Conservation (phyloP, 2,113 vertebrate species). For the Epinephelus lanceolatus region DNA sequence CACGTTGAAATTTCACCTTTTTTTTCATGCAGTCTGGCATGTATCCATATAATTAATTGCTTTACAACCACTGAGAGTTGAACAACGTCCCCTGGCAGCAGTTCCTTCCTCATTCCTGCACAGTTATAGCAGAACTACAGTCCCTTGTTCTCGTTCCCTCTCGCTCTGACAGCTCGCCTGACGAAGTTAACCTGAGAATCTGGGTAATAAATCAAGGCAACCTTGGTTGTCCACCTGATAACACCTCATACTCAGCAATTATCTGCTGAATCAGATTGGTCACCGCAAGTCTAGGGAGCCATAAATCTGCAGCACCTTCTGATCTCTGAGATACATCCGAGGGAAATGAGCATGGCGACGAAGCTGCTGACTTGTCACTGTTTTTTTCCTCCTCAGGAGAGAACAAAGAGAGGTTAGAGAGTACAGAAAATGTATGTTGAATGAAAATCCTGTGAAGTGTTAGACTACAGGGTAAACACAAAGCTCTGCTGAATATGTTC, state of each 20-base stretch:
- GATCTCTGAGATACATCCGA: conserved; percentile 52
- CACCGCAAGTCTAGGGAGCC: conserved; percentile 50
- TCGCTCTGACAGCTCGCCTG: conserved; percentile 43
- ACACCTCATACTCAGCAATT: conserved; percentile 66
- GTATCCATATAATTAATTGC: conserved; percentile 26
- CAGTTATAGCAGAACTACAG: background rate
- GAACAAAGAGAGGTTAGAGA: background rate
- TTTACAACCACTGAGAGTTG: conserved; percentile 18
- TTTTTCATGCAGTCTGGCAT: background rate
- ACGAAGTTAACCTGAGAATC: conserved; percentile 65
- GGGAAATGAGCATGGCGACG: conserved; percentile 31
- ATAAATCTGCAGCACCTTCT: conserved; percentile 69
- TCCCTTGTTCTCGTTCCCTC: background rate
- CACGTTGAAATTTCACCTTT: background rate
- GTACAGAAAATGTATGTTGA: background rate
- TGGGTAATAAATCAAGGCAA: conserved; percentile 69
- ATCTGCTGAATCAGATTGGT: conserved; percentile 74
- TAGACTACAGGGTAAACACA: background rate
- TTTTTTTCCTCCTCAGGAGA: background rate
- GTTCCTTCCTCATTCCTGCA: conserved; percentile 9
- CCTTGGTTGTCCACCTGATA: conserved; percentile 65
- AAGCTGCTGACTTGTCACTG: conserved; percentile 51
- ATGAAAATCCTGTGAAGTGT: background rate
- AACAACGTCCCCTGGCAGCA: conserved; percentile 5
- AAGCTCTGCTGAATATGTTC: background rate